Evolutionary conservation across 2,797 vertebrate genomes (phyloP).

Genomic region (Acropternis orthonyx): DNA sequence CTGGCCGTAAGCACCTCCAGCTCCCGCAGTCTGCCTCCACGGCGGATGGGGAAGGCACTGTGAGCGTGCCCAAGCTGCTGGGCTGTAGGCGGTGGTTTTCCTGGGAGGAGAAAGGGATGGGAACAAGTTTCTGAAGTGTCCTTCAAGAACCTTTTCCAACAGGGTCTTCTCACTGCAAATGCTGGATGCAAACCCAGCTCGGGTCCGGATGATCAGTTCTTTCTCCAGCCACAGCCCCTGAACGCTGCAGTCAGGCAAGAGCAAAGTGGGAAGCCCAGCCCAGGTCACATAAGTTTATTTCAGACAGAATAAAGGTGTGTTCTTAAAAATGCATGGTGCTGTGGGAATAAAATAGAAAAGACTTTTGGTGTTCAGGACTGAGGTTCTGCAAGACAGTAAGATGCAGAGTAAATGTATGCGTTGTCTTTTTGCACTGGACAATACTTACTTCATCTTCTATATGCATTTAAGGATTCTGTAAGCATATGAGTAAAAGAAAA

Average conservation of each 20-base stretch:
- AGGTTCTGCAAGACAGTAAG: background rate
- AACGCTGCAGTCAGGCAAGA: background rate
- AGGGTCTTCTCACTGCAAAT: background rate
- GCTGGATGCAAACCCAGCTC: background rate
- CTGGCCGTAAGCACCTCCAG: constrained; percentile 45
- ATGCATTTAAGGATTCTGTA: background rate
- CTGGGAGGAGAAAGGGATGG: background rate
- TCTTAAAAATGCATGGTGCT: background rate
- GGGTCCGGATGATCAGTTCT: rapidly evolving
- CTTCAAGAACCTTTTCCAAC: background rate
- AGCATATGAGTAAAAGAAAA: background rate
- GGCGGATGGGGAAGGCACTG: background rate
- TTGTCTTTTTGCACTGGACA: background rate
- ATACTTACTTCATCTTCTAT: background rate
- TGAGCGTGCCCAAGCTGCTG: background rate
- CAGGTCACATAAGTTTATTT: background rate
- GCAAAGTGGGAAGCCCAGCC: background rate
- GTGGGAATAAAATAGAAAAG: background rate
- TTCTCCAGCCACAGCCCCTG: background rate
- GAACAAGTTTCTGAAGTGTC: background rate
- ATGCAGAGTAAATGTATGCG: background rate
- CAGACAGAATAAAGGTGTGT: background rate
- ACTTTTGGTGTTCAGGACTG: background rate
- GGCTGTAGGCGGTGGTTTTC: background rate
- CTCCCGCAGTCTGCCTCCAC: background rate